Base-by-base conservation (phyloP, 1,140 invertebrate genomes). In the Pseudomyrmex flavicornis region DNA sequence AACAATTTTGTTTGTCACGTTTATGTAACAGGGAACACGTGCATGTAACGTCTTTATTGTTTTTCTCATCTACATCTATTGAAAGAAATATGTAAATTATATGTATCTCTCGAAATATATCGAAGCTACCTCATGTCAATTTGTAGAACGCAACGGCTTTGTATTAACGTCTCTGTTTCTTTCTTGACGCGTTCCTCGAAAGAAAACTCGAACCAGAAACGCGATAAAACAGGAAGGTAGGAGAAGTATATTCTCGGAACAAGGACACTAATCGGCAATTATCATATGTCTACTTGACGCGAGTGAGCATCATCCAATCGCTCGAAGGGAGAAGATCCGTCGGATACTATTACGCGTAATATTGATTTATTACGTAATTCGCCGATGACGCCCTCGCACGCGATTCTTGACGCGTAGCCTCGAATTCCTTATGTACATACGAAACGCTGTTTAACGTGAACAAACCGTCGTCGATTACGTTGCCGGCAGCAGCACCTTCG, bases 401-500 rank as follows among this genome's bases (percentile, higher is more conserved):
- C 50, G 15, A 79, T 5, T 58, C 44, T 69, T 44, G 52, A 26
- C 35, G 35, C 35, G 59, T 15, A 72, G 66, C 54, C 66, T 59
- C 76, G 76, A 61, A 80, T 80, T 80, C 66, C 26, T 59, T 59
- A 70, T 50, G 20, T 58, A 48, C 10, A 70, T 48, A 79, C 35
- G 56, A 70, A 2, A 15, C 50, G 68, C 20, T 52, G 48, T 22
- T 46, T 68, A 26, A 66, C 62, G 63, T 79, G 52, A 44, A 79
- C 52, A 26, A 59, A 35, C 35, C 35, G 35, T 35, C 65, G 65
- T 50, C 76, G 66, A 80, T 70, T 35, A 35, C 44, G 8, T 80
- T 59, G 65, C 76, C 76, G 66, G 66, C 48, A 80, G 65, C 66
- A 59, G 72, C 76, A 59, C 76, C 66, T 80, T 72, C 76, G 66